phyloP scores from a whole-genome alignment of 2,113 vertebrate genomes.

The Craseonycteris thonglongyai region DNA sequence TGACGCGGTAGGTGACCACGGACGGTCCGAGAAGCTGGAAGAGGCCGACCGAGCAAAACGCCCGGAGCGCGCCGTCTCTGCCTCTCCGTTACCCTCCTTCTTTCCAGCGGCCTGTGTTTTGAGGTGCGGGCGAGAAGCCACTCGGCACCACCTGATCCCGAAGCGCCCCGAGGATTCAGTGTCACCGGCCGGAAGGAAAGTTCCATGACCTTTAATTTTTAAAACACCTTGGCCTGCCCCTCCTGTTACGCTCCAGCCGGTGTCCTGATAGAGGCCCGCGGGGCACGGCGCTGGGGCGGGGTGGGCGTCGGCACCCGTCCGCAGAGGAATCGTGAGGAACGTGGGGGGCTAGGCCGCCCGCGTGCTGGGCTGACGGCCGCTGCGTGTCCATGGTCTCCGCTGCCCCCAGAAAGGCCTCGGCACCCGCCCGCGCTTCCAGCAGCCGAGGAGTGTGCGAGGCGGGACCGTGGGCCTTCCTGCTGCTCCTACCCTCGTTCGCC shows the following conservation, averaged over 20 bases:
- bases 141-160: background rate
- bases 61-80: background rate
- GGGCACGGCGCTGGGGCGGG: no score
- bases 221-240: background rate
- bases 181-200: background rate
- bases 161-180: background rate
- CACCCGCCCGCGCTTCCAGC: no score
- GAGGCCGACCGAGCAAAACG: no score
- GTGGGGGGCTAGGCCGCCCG: fast-evolving
- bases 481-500: no score
- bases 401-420: no score
- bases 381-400: fast-evolving
- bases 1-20: no score
- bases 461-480: no score
- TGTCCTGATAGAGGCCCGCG: no score
- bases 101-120: background rate
- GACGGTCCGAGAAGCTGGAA: background rate
- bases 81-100: background rate
- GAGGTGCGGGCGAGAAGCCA: background rate
- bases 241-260: fast-evolving
- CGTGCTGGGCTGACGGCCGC: fast-evolving
- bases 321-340: fast-evolving
- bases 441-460: no score
- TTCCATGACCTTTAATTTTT: background rate
- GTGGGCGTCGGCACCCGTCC: fast-evolving